Conservation (phyloP, 2,888 invertebrate species). For the Tetanocera ferruginea region DNA sequence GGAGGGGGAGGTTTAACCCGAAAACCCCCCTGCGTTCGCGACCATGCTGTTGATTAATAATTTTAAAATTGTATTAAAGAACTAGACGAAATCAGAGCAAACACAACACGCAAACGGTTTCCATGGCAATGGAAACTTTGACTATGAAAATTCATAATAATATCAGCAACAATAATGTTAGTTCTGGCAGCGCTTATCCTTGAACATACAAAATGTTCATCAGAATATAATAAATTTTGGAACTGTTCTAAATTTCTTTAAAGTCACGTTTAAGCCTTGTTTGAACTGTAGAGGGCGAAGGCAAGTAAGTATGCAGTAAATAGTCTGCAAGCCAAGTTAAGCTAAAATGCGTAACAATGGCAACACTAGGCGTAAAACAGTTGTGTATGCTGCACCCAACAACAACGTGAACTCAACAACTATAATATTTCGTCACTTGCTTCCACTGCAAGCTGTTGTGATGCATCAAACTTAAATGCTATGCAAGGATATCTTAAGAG, state of each 20-base stretch:
- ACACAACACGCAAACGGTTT: neutral
- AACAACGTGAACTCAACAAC: neutral
- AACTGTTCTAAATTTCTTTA: neutral
- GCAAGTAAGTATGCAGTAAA: neutral
- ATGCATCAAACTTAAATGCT: neutral
- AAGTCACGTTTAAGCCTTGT: conserved; percentile 13
- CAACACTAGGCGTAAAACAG: neutral
- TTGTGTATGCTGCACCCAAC: neutral
- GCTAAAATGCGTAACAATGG: too few relatives aligned
- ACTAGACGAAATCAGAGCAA: neutral
- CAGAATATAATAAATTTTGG: neutral
- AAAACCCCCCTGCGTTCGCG: too few relatives aligned
- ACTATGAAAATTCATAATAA: neutral
- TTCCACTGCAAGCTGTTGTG: neutral
- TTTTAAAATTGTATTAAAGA: neutral
- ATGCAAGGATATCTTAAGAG: neutral
- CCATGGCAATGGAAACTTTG: neutral
- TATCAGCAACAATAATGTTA: neutral
- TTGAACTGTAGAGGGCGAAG: neutral
- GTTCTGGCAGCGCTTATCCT: neutral
- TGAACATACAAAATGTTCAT: too few relatives aligned
- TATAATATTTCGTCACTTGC: neutral
- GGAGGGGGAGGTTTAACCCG: too few relatives aligned
- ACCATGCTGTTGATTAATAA: neutral
- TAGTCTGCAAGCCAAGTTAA: neutral